Base-by-base conservation (phyloP, 1,140 invertebrate species). In the Acromyrmex echinatior region DNA sequence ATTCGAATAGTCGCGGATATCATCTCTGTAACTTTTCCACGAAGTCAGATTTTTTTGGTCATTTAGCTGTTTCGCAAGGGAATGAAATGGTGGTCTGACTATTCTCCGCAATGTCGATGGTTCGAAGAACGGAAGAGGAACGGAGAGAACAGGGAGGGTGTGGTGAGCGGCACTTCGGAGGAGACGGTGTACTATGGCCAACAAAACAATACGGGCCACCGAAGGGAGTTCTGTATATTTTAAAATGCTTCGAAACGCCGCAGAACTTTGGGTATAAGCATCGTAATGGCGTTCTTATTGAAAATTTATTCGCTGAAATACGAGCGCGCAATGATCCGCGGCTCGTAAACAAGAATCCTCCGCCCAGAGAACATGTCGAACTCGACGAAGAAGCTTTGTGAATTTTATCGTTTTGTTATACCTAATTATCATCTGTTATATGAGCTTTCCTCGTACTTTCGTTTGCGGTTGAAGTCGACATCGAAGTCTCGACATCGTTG, bases 221-320 rank as follows among this genome's bases (percentile, higher is more conserved):
- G 25, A 0, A 60, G 56, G 65, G 65, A 88, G 78, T 88, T 88
- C 86, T 89, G 77, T 91, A 87, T 88, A 88, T 89, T 90, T 90
- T 88, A 87, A 88, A 90, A 87, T 87, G 81, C 60, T 68, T 62
- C 77, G 60, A 31, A 70, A 51, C 28, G 73, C 51, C 73, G 53
- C 49, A 62, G 56, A 92, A 93, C 87, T 93, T 93, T 70, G 56
- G 85, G 79, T 84, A 92, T 94, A 94, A 94, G 92, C 92, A 93
- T 92, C 89, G 92, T 92, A 94, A 94, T 89, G 92, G 88, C 92
- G 92, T 88, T 94, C 92, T 94, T 93, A 94, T 93, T 88, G 91
- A 87, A 84, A 79, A 92, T 93, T 93, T 94, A 94, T 94, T 91
- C 88, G 86, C 35, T 18, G 89, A 66, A 65, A 87, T 85, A 86